Evolutionary conservation across 2,888 invertebrate genomes (phyloP), one percentile per base, ranked within the genome.

Genomic region (Orchestes rusci): DNA sequence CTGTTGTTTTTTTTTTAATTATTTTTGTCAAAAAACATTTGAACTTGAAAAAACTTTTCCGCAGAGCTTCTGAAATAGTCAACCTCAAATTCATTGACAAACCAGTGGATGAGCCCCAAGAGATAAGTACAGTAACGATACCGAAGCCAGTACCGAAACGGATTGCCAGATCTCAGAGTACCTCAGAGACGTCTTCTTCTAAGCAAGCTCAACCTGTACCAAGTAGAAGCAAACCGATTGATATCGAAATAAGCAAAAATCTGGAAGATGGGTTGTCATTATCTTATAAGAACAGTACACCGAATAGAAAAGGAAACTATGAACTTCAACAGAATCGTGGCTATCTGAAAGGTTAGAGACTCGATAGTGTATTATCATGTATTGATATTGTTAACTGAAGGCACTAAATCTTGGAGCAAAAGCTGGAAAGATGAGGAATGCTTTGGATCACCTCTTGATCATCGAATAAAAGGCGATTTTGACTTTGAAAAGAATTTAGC

Each of bases 401-500:
- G 50, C 33, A 70, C 63, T 20, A 68, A 69, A 52, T 38, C 30
- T 19, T 67, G 64, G 61, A 56, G 46, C 8, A 70, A 74, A 53
- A 67, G 70, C 41, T 70, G 76, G 59, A 74, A 76, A 56, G 80
- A 84, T 66, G 84, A 85, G 63, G 82, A 82, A 43, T 86, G 86
- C 63, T 88, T 89, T 70, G 87, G 84, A 18, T 76, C 76, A 3
- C 80, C 82, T 30, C 70, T 80, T 7, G 82, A 83, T 53, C 76
- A 79, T 41, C 74, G 74, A 39, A 66, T 80, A 39, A 73, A 70
- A 54, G 76, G 83, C 63, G 93, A 94, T 59, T 94, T 94, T 72
- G 93, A 94, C 73, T 93, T 94, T 74, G 93, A 94, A 65, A 90
- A 89, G 53, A 94, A 93, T 72, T 73, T 93, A 42, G 91, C 91